Percentiles rank a stretch among this genome's conserved stretches.
These are phyloP conservation scores for Dysmachus trigonus DNA, from an alignment of 2,888 invertebrate species.

Conservation along the genomic window DNA sequence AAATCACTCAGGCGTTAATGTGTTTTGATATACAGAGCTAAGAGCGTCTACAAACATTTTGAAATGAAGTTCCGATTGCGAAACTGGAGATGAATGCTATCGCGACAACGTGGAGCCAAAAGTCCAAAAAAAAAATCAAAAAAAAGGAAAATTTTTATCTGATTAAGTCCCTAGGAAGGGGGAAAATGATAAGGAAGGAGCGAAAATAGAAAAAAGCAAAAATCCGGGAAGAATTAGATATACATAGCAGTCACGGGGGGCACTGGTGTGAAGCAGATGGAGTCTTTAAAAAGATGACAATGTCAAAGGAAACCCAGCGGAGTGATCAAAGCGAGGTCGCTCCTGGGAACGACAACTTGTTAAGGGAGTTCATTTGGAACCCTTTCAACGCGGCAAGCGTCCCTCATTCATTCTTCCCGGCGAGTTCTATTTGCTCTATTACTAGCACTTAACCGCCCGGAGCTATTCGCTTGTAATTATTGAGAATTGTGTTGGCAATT, in stretches of 20 bases:
- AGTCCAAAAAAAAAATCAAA: conserved; percentile 30
- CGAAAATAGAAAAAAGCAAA: neutral
- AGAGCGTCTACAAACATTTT: conserved; percentile 29
- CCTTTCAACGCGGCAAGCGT: neutral
- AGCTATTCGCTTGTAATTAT: conserved; percentile 25
- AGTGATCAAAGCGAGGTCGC: conserved; percentile 24
- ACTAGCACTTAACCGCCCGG: conserved; percentile 15
- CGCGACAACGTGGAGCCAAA: conserved; percentile 32
- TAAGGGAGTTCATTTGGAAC: conserved; percentile 7
- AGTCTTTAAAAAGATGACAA: conserved; percentile 36
- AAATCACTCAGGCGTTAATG: conserved; percentile 29
- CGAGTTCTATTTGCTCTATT: conserved; percentile 27
- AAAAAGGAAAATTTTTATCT: conserved; percentile 19
- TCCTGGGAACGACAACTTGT: conserved; percentile 31
- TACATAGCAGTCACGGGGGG: neutral
- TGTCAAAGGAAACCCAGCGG: conserved; percentile 12
- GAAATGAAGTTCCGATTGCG: conserved; percentile 38
- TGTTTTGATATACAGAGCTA: conserved; percentile 29
- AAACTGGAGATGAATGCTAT: conserved; percentile 33
- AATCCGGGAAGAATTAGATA: conserved; percentile 7
- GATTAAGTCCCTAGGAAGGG: neutral
- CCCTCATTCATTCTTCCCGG: neutral
- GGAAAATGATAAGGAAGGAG: neutral
- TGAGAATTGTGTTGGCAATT: conserved; percentile 40
- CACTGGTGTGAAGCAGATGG: neutral